These are phyloP conservation scores for Psilanteris sp. DNA, from an alignment of 1,140 invertebrate species.

Conservation along the genomic window DNA sequence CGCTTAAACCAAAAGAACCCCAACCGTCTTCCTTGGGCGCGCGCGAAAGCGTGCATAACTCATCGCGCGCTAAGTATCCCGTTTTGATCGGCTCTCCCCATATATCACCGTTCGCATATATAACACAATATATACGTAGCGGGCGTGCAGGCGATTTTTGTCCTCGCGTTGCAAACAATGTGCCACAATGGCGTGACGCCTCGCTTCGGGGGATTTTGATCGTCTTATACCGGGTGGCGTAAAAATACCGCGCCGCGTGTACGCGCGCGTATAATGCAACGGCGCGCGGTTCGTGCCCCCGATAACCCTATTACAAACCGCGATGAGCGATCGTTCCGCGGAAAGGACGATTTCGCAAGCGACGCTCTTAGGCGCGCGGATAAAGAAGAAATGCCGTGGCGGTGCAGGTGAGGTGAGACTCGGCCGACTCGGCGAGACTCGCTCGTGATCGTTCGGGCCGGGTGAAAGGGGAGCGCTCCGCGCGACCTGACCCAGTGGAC, in stretches of 20 bases:
- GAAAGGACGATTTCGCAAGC: conserved; percentile 52
- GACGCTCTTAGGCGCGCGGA: conserved; percentile 51
- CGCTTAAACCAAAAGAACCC: no score
- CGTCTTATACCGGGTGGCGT: conserved; percentile 5
- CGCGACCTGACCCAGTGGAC: conserved; percentile 58
- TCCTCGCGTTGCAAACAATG: conserved; percentile 29
- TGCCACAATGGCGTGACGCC: conserved; percentile 35
- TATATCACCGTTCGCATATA: conserved; percentile 12
- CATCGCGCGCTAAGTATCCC: conserved; percentile 20
- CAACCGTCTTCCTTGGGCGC: no score
- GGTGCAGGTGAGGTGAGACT: conserved; percentile 61
- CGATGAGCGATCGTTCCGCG: conserved; percentile 33
- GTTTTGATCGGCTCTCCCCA: conserved; percentile 9
- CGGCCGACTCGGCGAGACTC: conserved; percentile 36
- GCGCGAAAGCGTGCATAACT: no score
- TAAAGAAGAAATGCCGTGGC: conserved; percentile 66
- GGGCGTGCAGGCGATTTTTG: conserved; percentile 21
- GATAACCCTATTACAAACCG: conserved; percentile 45
- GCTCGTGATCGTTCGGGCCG: conserved; percentile 33
- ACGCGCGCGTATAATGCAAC: conserved; percentile 41
- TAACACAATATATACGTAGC: conserved; percentile 9
- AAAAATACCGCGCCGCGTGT: conserved; percentile 34
- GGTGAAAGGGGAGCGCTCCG: conserved; percentile 66
- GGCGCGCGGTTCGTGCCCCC: conserved; percentile 25
- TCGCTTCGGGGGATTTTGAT: conserved; percentile 13